A percentile compares a stretch with the other conserved stretches of the same genome.
These are phyloP conservation scores for Haliclystus octoradiatus DNA, from an alignment of 30 jellyfish, hydroid and myxozoan species.

Conservation along the genomic window DNA sequence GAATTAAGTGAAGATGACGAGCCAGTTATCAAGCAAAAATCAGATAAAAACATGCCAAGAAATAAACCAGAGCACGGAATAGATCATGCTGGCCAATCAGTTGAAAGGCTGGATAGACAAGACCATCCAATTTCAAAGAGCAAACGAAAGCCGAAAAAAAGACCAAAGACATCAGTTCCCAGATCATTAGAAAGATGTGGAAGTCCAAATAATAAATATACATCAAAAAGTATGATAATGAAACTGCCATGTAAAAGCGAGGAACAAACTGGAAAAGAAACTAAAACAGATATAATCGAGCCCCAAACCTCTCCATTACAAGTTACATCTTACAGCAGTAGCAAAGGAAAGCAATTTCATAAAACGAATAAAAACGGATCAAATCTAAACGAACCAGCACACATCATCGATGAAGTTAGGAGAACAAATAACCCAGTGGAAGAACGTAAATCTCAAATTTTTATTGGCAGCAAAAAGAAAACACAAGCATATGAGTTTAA, in stretches of 20 bases:
- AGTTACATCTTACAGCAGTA: neutral
- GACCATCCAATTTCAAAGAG: neutral
- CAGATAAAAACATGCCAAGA: neutral
- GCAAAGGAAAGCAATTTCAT: neutral
- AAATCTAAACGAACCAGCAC: neutral
- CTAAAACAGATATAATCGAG: no score
- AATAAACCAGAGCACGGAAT: neutral
- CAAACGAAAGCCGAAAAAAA: neutral
- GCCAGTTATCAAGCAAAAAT: no score
- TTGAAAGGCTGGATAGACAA: no score
- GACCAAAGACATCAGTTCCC: neutral
- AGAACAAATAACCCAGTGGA: no score
- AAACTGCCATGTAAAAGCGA: neutral
- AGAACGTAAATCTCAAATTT: neutral
- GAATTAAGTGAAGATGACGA: neutral
- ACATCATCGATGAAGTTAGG: neutral
- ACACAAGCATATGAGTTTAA: neutral
- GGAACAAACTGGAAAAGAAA: no score
- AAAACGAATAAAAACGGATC: neutral
- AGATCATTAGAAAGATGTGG: neutral
- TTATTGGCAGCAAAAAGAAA: neutral
- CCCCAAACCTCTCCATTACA: neutral
- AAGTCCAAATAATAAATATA: no score
- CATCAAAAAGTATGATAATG: neutral
- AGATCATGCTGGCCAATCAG: neutral